Conservation (phyloP, 37 sponge, comb jelly and placozoan species). For the Ephydatia muelleri region DNA sequence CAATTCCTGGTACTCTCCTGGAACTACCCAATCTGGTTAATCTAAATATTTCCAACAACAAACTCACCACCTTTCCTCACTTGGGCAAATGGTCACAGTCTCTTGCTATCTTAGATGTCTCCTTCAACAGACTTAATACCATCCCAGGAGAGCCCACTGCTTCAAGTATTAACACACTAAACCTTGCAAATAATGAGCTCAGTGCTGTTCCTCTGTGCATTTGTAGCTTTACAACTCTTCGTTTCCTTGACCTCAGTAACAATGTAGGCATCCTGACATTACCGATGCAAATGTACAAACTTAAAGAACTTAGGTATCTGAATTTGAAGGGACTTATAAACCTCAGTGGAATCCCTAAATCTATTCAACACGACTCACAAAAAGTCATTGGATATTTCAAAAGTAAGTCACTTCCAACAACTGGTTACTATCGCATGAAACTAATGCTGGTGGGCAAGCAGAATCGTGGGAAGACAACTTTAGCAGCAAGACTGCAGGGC, state of each 20-base stretch:
- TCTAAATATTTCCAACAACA: slow-evolving; percentile 58
- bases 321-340: slow-evolving; percentile 26
- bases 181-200: slow-evolving; percentile 50
- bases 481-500: slow-evolving; percentile 50
- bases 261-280: slow-evolving; percentile 31
- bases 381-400: slow-evolving; percentile 35
- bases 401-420: slow-evolving; percentile 26
- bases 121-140: slow-evolving; percentile 35
- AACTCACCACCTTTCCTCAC: slow-evolving; percentile 24
- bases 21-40: slow-evolving; percentile 42
- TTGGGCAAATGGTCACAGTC: slow-evolving; percentile 25
- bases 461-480: slow-evolving; percentile 56
- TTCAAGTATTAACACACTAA: slow-evolving; percentile 30
- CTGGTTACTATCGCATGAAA: slow-evolving; percentile 68
- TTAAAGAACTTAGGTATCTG: slow-evolving; percentile 8
- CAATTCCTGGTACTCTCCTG: slow-evolving; percentile 45
- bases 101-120: slow-evolving; percentile 40
- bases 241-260: slow-evolving; percentile 25
- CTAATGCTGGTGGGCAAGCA: slow-evolving; percentile 64
- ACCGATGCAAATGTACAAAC: slow-evolving; percentile 39
- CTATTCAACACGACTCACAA: slow-evolving; percentile 1
- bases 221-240: slow-evolving; percentile 31
- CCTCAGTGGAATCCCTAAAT: slow-evolving; percentile 26
- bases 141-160: slow-evolving; percentile 32
- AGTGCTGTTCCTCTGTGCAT: slow-evolving; percentile 30